Evolutionary conservation across 2,888 invertebrate species (phyloP), one percentile per base, ranked within the genome.

Genomic region (Zygogramma bicolorata): DNA sequence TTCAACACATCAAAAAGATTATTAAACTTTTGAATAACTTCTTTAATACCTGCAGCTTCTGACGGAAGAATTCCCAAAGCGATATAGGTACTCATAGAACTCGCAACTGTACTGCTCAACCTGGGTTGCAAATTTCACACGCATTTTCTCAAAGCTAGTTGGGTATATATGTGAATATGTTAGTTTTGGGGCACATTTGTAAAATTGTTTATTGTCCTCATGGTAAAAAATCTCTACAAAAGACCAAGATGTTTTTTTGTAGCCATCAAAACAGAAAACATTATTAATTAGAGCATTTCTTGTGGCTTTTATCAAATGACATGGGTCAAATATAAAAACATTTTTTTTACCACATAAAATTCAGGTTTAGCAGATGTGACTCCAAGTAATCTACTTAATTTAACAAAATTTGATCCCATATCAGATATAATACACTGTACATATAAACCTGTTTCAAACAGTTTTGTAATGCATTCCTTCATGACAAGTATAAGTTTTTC

Each of bases 201-300:
- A 18, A 46, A 46, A 46, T 8, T 13, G 10, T 46, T 20, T 3
- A 18, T 46, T 46, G 46, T 46, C 46, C 10, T 46, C 46, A 46
- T 46, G 46, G 46, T 46, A 20, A 46, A 46, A 46, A 46, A 20
- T 46, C 46, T 46, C 46, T 2, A 46, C 46, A 46, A 22, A 20
- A 15, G 46, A 46, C 46, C 46, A 46, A 46, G 46, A 46, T 18
- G 46, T 3, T 46, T 46, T 38, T 18, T 46, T 46, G 10, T 46
- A 20, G 46, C 46, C 20, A 61, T 61, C 61, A 38, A 38, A 61
- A 61, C 38, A 61, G 40, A 61, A 61, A 38, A 38, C 61, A 38
- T 61, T 34, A 20, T 40, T 20, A 1, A 61, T 22, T n/a, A 40
- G 15, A 38, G 10, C n/a, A 61, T 38, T 40, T 61, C 40, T 61